Evolutionary conservation across 1,140 invertebrate species (phyloP), one percentile per base, ranked within the genome.

Genomic region (Anastrepha obliqua): DNA sequence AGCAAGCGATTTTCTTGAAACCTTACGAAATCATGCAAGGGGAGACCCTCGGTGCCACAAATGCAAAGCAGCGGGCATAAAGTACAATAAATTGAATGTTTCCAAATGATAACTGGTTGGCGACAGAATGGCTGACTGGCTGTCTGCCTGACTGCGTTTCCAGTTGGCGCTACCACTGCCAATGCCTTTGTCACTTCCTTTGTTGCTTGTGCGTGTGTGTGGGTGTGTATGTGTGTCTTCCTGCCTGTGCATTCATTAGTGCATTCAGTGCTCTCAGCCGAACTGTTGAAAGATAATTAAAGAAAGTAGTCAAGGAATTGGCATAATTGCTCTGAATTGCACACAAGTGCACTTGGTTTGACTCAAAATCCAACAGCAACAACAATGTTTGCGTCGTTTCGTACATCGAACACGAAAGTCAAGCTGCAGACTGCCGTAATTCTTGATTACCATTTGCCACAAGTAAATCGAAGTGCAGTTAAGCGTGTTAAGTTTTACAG

Each of bases 221-320:
- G 51, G 5, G 1, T n/a, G 11, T 13, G 67, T 29, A 11, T 44
- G 42, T 47, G 67, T 13, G 15, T 15, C 3, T 17, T 17, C 74
- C 55, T 81, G 74, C 74, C 55, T 81, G 20, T 55, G 74, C 74
- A 81, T 81, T 81, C 74, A 81, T 81, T 81, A 81, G 47, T 51
- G 47, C 74, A 81, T 55, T 55, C 47, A 81, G 47, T 81, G n/a
- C 74, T 29, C 47, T 81, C 47, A 81, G 47, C 15, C 20, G 74
- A 81, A 39, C 44, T 29, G 74, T 81, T 47, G 47, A 81, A 81
- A 81, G 74, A 81, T 81, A 81, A 81, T 81, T 81, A 81, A 81
- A 81, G 47, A 81, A 81, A 81, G 74, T 81, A 81, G 74, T 81
- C 74, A 81, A 81, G 74, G 47, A 81, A 81, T 81, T 81, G 74